These are phyloP conservation scores for Sebastes hubbsi DNA, from an alignment of 2,797 vertebrate species.

Conservation along the genomic window DNA sequence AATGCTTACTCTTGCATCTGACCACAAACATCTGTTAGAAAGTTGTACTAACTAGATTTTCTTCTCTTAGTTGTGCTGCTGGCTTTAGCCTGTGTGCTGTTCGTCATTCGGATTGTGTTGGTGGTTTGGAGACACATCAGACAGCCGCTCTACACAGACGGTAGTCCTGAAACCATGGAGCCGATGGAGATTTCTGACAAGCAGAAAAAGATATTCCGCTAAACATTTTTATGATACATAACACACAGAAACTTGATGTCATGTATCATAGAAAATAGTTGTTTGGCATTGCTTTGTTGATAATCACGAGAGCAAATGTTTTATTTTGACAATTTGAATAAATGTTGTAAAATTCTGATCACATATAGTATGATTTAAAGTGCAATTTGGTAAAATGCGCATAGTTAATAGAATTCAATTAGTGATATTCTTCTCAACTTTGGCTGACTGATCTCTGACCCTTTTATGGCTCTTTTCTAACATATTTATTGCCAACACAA, in stretches of 20 bases:
- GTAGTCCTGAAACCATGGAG: conserved; percentile 37
- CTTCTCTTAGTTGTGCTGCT: conserved; percentile 66
- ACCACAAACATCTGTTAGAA: not conserved
- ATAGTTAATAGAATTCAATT: not conserved
- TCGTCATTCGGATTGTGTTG: conserved; percentile 61
- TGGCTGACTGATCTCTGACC: conserved; percentile 27
- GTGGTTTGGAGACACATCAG: conserved; percentile 78
- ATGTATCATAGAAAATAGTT: not conserved
- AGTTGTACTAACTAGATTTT: not conserved
- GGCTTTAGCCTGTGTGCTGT: conserved; percentile 60
- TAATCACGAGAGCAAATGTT: not conserved
- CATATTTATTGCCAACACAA: not conserved
- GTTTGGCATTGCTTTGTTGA: not conserved
- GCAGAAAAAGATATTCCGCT: conserved; percentile 71
- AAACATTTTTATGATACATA: not conserved
- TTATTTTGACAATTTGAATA: not conserved
- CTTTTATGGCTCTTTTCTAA: conserved; percentile 26
- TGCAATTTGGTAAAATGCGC: not conserved
- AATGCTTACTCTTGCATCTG: not conserved
- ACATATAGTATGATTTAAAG: not conserved
- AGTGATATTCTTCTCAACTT: not conserved
- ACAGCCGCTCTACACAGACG: conserved; percentile 67
- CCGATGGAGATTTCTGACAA: conserved; percentile 59
- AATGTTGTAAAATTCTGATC: not conserved
- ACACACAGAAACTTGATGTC: not conserved